phyloP scores from a whole-genome alignment of 1,140 invertebrate genomes.

The Drosophila lacertosa region DNA sequence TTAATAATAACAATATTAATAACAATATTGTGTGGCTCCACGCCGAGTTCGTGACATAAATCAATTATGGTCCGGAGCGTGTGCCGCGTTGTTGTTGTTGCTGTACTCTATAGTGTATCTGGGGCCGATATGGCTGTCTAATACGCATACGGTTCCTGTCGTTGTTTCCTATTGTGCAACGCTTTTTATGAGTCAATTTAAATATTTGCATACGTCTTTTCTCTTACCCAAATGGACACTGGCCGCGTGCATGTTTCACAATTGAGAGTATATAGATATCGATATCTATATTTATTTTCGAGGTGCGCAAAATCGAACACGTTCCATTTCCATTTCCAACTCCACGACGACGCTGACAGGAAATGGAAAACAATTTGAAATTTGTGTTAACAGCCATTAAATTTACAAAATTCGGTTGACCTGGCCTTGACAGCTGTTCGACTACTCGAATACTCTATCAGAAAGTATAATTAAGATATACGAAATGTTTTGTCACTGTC shows the following conservation, averaged over 20 bases:
- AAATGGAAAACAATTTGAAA: conserved; percentile 61
- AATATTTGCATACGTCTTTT: conserved; percentile 61
- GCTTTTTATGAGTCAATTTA: conserved; percentile 71
- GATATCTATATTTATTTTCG: conserved; percentile 7
- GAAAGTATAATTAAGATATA: no score
- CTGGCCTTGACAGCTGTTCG: neutral
- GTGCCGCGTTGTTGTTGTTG: conserved; percentile 7
- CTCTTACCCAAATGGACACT: conserved; percentile 40
- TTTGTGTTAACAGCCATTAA: conserved; percentile 35
- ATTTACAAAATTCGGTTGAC: neutral
- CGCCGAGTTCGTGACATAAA: conserved; percentile 65
- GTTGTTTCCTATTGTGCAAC: conserved; percentile 56
- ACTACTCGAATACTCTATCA: neutral
- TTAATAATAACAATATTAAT: conserved; percentile 10
- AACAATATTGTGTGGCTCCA: conserved; percentile 20
- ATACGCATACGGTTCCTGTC: conserved; percentile 44
- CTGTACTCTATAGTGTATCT: neutral
- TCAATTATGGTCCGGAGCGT: conserved; percentile 58
- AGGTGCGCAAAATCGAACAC: conserved; percentile 69
- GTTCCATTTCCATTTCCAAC: conserved; percentile 54
- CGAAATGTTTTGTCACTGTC: no score
- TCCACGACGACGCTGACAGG: conserved; percentile 47
- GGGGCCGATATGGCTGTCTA: conserved; percentile 64
- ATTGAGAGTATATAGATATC: neutral
- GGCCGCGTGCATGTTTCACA: conserved; percentile 28